Evolutionary conservation across 1,140 invertebrate species (phyloP).

Genomic region (Campodea augens): DNA sequence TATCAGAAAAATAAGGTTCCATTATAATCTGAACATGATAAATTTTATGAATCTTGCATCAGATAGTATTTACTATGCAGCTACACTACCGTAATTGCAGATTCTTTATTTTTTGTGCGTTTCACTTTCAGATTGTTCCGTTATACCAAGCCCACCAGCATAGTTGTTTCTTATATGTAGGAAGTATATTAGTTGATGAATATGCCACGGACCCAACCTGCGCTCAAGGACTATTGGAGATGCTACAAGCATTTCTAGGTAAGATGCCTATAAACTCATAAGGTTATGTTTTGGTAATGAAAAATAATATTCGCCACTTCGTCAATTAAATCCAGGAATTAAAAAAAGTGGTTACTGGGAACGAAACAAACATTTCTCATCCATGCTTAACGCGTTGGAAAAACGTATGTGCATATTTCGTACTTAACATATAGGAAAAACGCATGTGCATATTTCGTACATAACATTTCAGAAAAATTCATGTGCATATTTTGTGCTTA

Average conservation of each 20-base stretch:
- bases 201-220: conserved; percentile 53
- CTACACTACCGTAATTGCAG: neutral
- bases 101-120: conserved; percentile 10
- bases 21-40: conserved; percentile 7
- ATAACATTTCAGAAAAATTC: no score
- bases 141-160: conserved; percentile 70
- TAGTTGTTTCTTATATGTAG: conserved; percentile 87
- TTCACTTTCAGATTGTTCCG: conserved; percentile 49
- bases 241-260: conserved; percentile 74
- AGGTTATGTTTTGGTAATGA: no score
- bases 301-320: no score
- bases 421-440: no score
- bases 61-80: neutral
- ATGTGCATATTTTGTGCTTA: no score
- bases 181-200: conserved; percentile 88
- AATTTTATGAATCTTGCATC: neutral
- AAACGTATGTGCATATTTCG: no score
- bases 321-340: no score
- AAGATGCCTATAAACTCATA: no score
- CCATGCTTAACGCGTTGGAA: no score
- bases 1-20: conserved; percentile 1
- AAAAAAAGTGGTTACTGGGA: no score
- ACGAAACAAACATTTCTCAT: no score
- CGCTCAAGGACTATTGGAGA: conserved; percentile 51
- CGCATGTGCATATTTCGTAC: no score